phyloP scores from a whole-genome alignment of 2,113 vertebrate species.

The Pseudolaguvia tuberculata region DNA sequence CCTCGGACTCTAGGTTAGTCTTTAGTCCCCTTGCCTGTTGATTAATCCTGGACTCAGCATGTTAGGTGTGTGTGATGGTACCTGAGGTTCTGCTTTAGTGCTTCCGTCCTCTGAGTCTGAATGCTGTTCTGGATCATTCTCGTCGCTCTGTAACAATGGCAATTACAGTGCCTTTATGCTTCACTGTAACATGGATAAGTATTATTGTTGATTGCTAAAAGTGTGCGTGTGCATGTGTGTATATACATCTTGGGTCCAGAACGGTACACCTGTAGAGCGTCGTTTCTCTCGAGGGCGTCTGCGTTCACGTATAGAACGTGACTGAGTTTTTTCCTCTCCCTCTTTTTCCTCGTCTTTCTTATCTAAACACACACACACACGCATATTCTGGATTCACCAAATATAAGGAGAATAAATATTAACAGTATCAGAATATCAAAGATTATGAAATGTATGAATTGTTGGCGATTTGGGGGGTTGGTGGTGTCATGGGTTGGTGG shows the following conservation, averaged over 20 bases:
- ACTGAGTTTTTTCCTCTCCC: slow-evolving; percentile 89
- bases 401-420: background rate
- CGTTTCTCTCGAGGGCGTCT: slow-evolving; percentile 93
- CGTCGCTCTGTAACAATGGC: slow-evolving; percentile 78
- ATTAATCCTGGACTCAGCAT: background rate
- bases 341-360: slow-evolving; percentile 92
- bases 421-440: background rate
- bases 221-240: background rate
- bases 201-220: background rate
- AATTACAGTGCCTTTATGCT: background rate
- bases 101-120: slow-evolving; percentile 89
- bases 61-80: slow-evolving; percentile 46
- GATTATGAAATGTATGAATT: too few relatives aligned
- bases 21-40: background rate
- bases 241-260: slow-evolving; percentile 87
- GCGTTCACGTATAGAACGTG: slow-evolving; percentile 92
- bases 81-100: slow-evolving; percentile 85
- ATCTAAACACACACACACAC: slow-evolving; percentile 54
- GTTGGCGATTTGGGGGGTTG: too few relatives aligned
- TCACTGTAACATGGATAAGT: background rate
- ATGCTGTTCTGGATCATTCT: slow-evolving; percentile 90
- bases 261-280: slow-evolving; percentile 90
- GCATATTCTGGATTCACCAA: background rate
- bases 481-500: background rate
- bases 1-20: background rate